Conservation (phyloP, 2,797 vertebrate species). For the Mus minutoides region DNA sequence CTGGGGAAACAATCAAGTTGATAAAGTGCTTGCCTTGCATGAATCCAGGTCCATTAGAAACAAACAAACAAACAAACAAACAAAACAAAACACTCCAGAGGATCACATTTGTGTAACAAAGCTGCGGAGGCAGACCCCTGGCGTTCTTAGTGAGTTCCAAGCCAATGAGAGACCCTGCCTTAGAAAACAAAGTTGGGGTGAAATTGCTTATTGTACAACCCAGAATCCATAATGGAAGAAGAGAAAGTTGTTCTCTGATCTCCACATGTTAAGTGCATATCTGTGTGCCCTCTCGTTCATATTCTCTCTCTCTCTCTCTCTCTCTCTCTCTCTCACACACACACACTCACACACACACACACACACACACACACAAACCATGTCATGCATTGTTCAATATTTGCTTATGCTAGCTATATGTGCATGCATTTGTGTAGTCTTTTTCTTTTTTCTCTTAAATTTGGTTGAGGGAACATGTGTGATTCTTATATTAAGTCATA, state of each 20-base stretch:
- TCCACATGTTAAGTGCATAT: neutral
- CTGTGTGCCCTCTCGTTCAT: no score
- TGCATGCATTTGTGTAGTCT: neutral
- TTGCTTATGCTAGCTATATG: neutral
- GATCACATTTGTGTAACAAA: neutral
- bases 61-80: neutral
- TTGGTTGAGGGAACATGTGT: neutral
- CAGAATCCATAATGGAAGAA: neutral
- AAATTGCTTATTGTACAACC: neutral
- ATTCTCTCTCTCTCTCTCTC: no score
- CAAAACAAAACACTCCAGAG: neutral
- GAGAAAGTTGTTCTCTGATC: neutral
- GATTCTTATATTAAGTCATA: neutral
- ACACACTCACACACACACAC: neutral
- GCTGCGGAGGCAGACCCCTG: neutral
- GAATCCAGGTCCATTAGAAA: neutral
- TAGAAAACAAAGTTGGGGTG: neutral
- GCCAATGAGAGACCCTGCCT: neutral
- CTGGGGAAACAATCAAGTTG: neutral
- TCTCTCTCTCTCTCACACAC: neutral
- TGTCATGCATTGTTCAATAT: neutral
- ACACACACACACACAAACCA: neutral
- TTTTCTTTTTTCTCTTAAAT: conserved; percentile 13
- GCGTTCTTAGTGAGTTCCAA: neutral
- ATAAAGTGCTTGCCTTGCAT: neutral